These are phyloP conservation scores for Ectemnius lituratus DNA, from an alignment of 2,888 invertebrate genomes.

Conservation along the genomic window DNA sequence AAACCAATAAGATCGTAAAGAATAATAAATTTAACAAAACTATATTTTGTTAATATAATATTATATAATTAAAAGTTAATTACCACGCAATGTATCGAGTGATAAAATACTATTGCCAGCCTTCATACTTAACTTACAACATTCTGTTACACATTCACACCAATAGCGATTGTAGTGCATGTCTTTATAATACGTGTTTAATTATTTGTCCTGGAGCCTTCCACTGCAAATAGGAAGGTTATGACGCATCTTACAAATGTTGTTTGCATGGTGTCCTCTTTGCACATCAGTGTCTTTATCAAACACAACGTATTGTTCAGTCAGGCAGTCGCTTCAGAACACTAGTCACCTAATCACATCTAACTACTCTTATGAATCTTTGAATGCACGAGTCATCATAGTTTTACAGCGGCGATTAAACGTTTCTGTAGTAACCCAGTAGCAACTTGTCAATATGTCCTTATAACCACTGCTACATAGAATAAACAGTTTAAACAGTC, in stretches of 20 bases:
- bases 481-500: conserved; percentile 31
- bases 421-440: no score
- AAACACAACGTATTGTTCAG: conserved; percentile 33
- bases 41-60: conserved; percentile 70
- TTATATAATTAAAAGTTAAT: conserved; percentile 73
- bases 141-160: conserved; percentile 52
- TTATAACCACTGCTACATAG: conserved; percentile 30
- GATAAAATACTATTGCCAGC: conserved; percentile 73
- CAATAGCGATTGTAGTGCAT: conserved; percentile 48
- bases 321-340: conserved; percentile 27
- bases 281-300: conserved; percentile 47
- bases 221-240: conserved; percentile 36
- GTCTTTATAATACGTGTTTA: conserved; percentile 31
- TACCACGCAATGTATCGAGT: conserved; percentile 71
- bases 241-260: conserved; percentile 44
- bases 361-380: conserved; percentile 10
- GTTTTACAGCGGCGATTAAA: conserved; percentile 46
- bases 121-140: conserved; percentile 54
- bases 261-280: not conserved
- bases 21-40: conserved; percentile 76
- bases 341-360: conserved; percentile 34
- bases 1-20: conserved; percentile 75
- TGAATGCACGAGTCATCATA: conserved; percentile 43
- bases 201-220: conserved; percentile 39
- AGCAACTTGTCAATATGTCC: conserved; percentile 9